Conservation (phyloP, 2,113 vertebrate genomes). For the Pygoscelis adeliae region DNA sequence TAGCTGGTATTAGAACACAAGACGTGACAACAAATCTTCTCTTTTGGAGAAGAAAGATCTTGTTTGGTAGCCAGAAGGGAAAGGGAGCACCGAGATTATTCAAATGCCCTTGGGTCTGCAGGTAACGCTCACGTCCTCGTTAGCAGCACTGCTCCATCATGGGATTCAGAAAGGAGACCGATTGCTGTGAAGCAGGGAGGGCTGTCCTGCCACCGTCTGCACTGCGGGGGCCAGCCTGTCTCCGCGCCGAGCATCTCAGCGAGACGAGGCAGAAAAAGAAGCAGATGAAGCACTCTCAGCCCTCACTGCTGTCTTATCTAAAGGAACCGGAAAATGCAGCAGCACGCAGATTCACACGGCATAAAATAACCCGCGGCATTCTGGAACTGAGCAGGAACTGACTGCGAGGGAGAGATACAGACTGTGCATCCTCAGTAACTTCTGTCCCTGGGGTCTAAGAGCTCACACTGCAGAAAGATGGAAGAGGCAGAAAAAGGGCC, state of each 20-base stretch:
- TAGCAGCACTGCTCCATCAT: accelerated
- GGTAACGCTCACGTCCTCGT: accelerated
- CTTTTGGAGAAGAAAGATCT: background rate
- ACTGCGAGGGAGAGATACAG: background rate
- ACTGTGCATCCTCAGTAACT: background rate
- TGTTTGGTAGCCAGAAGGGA: background rate
- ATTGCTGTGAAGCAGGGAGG: accelerated
- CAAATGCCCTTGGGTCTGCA: background rate
- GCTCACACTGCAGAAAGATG: accelerated
- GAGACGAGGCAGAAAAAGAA: background rate
- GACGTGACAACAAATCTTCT: background rate
- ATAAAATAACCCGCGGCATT: background rate
- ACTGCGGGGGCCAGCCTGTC: accelerated
- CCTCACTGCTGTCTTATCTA: background rate
- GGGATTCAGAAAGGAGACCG: accelerated
- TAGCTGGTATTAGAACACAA: background rate
- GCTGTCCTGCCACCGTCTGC: background rate
- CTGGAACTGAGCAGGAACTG: background rate
- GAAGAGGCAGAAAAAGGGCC: background rate
- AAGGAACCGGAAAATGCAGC: background rate
- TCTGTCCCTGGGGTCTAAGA: background rate
- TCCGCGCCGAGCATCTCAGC: background rate
- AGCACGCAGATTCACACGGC: background rate
- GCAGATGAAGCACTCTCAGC: background rate
- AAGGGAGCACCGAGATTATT: background rate